Evolutionary conservation across 2,797 vertebrate species (phyloP), one percentile per base, ranked within the genome.

Genomic region (Enteromius afrohamiltoni): DNA sequence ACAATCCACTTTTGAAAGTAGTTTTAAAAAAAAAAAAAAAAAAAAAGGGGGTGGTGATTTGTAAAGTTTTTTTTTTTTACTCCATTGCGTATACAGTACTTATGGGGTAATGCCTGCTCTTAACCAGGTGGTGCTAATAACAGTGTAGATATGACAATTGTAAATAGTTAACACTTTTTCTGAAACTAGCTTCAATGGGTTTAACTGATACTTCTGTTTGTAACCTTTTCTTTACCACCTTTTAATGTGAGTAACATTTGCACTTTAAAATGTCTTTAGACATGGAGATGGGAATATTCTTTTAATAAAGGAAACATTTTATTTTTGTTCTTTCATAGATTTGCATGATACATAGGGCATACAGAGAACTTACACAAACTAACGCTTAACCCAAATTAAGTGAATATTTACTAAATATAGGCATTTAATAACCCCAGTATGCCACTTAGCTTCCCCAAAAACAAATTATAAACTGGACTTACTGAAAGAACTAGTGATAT

Each of bases 181-280:
- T 29, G 47, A 73, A 68, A 62, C 16, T 67, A 26, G 11, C 60
- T 2, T 51, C 8, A 34, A 10, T 16, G 13, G 29, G 42, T 81
- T 53, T 49, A 76, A 45, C 14, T 29, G 45, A 34, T 83, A 16
- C n/a, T 37, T 7, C 6, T 7, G 26, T 45, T 53, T 73, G 37
- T 67, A 77, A 77, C 19, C 6, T 21, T 80, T 75, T 23, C 85
- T 85, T 85, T 81, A 85, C 82, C 83, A 85, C 40, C 49, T 87
- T 79, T 91, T 89, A 82, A 87, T 89, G 85, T 91, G 89, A 89
- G 91, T 85, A 83, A 91, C 84, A 88, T 90, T 91, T 93, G 94
- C 94, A 95, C 94, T 95, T 95, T 95, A 95, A 86, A 49, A 67
- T 88, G 86, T 91, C 90, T 89, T 91, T 79, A 86, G 51, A 89